Conservation (phyloP, 1,140 invertebrate genomes). For the Tenebrio molitor region DNA sequence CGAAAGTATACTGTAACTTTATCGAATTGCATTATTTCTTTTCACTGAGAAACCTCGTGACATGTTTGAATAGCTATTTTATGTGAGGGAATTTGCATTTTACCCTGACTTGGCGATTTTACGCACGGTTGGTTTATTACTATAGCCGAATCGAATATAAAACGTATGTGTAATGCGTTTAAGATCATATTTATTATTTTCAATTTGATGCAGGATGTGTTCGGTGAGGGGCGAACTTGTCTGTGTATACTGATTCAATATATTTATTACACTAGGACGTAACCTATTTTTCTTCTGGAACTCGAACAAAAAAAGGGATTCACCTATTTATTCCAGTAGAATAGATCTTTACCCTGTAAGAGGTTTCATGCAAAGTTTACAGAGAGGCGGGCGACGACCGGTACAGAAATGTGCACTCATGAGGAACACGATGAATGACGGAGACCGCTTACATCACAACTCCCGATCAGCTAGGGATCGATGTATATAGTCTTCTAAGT, state of each 20-base stretch:
- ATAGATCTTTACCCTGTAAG: constrained; percentile 50
- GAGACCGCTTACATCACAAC: constrained; percentile 38
- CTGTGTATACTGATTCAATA: constrained; percentile 19
- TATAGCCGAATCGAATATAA: constrained; percentile 44
- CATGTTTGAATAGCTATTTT: constrained; percentile 47
- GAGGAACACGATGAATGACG: constrained; percentile 52
- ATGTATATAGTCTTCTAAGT: constrained; percentile 38
- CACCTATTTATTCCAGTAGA: constrained; percentile 55
- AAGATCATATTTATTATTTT: constrained; percentile 44
- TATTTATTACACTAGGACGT: constrained; percentile 47
- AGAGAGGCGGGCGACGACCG: constrained; percentile 41
- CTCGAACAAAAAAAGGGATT: constrained; percentile 52
- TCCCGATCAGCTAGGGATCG: constrained; percentile 38
- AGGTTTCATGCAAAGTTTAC: constrained; percentile 55
- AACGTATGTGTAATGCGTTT: constrained; percentile 32
- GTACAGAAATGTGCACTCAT: constrained; percentile 52
- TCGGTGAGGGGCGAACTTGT: neutral
- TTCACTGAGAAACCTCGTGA: constrained; percentile 41
- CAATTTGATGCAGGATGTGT: constrained; percentile 23
- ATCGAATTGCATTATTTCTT: constrained; percentile 47
- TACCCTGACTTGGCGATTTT: constrained; percentile 47
- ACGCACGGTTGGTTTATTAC: constrained; percentile 47
- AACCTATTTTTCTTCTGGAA: constrained; percentile 44
- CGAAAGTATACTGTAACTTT: constrained; percentile 29
- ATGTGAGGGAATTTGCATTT: constrained; percentile 48